Evolutionary conservation across 2,797 vertebrate species (phyloP).

Genomic region (Threskiornis aethiopicus): DNA sequence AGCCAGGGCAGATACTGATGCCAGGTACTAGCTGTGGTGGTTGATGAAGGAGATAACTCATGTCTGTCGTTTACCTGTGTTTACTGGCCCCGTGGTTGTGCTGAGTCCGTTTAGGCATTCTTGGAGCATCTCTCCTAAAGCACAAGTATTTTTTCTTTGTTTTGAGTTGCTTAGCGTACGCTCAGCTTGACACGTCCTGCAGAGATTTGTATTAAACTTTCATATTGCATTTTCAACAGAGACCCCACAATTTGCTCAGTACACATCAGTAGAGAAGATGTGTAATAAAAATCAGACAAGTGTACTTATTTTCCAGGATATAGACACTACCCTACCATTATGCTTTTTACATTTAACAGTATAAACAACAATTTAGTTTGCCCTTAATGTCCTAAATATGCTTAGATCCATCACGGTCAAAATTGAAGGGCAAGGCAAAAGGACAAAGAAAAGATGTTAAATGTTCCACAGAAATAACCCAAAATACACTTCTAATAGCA

Average conservation of each 20-base stretch:
- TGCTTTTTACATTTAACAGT: slow-evolving; percentile 64
- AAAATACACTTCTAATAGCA: slow-evolving; percentile 32
- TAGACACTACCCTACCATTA: slow-evolving; percentile 57
- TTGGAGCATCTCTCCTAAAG: not conserved
- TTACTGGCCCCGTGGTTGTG: not conserved
- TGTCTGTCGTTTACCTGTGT: not conserved
- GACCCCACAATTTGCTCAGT: slow-evolving; percentile 60
- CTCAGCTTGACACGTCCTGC: slow-evolving; percentile 32
- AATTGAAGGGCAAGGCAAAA: slow-evolving; percentile 65
- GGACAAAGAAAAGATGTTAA: slow-evolving; percentile 52
- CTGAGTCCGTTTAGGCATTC: not conserved
- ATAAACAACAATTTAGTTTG: slow-evolving; percentile 71
- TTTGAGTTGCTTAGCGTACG: not conserved
- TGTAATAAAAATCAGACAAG: slow-evolving; percentile 66
- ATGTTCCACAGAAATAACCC: slow-evolving; percentile 13
- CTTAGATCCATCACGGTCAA: slow-evolving; percentile 55
- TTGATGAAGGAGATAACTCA: not conserved
- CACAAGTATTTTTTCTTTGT: not conserved
- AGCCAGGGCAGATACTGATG: not conserved
- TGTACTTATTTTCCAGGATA: slow-evolving; percentile 56
- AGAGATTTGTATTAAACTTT: slow-evolving; percentile 49
- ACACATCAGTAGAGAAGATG: slow-evolving; percentile 48
- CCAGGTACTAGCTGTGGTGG: not conserved
- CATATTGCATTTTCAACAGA: slow-evolving; percentile 25
- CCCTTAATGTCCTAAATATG: slow-evolving; percentile 64